Evolutionary conservation across 2,888 invertebrate genomes (phyloP), one percentile per base, ranked within the genome.

Genomic region (Mylabris sibirica): DNA sequence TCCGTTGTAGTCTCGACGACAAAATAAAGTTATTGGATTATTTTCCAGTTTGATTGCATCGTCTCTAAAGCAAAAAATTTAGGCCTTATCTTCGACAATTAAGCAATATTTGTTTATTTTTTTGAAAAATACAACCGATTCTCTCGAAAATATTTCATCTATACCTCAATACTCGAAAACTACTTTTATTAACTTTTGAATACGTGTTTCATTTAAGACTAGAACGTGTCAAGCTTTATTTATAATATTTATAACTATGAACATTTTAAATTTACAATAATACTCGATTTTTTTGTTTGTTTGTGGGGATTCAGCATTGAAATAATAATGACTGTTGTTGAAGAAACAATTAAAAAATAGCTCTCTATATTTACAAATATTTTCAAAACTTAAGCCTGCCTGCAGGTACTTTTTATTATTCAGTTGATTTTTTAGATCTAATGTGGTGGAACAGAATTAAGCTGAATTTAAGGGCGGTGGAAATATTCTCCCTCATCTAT

Each of bases 331-430:
- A 81, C 82, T 8, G 2, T 17, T 17, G n/a, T 12, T 5, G 17
- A n/a, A 4, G 17, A 5, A 70, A 79, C 81, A 83, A 78, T 76
- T 74, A 79, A 79, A 81, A 77, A 81, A 82, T 81, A 79, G 79
- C 79, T n/a, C 41, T 17, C 49, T 49, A 49, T 83, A 82, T 84
- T 70, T 83, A 84, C 83, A 81, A 78, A 80, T 81, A 81, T 81
- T 82, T 60, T 60, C 69, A 64, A n/a, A 72, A 75, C 73, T 73
- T 73, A 78, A 79, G 74, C 80, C 80, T 80, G 80, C 80, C 81
- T 75, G 81, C 81, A 82, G 81, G 82, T 82, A 82, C 81, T 77
- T 76, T 69, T 60, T 69, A 60, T 68, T 72, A 71, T 74, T 74
- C 66, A 66, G 72, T 66, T 69, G 69, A 72, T 68, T 70, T 64